Conservation (phyloP, 2,888 invertebrate species). For the Lymantria dispar region DNA sequence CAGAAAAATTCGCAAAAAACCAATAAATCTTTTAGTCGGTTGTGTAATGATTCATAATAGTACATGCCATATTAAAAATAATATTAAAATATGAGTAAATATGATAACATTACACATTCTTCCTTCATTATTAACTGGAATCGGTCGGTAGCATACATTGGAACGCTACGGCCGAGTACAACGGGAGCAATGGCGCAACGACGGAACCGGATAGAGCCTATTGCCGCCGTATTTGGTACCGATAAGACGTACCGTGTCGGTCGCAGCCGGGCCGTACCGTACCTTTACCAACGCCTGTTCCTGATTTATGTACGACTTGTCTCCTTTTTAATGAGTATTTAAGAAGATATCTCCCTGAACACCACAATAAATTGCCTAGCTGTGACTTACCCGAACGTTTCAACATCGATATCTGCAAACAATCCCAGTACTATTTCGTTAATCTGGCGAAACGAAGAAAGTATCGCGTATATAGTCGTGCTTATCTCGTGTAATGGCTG, state of each 20-base stretch:
- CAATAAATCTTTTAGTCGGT: no score
- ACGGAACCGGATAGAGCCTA: constrained; percentile 82
- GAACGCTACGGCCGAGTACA: constrained; percentile 13
- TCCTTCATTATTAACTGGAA: no score
- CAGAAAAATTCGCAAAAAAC: no score
- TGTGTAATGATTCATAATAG: no score
- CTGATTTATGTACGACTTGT: constrained; percentile 81
- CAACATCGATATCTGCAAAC: constrained; percentile 78
- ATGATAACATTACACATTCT: no score
- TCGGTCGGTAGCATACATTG: constrained; percentile 20
- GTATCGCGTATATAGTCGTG: constrained; percentile 76
- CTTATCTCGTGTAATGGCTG: constrained; percentile 79
- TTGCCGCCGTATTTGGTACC: constrained; percentile 70
- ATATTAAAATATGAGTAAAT: no score
- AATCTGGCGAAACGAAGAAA: constrained; percentile 72
- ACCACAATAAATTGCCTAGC: constrained; percentile 75
- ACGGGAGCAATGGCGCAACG: constrained; percentile 60
- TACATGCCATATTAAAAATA: no score
- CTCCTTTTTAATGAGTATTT: constrained; percentile 82
- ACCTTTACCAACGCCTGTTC: constrained; percentile 52
- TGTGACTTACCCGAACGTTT: constrained; percentile 74
- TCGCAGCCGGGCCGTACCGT: constrained; percentile 41
- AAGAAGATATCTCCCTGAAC: constrained; percentile 78
- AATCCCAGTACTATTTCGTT: constrained; percentile 73
- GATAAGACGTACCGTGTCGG: constrained; percentile 64